Percentiles rank a stretch among this genome's conserved stretches.
phyloP scores from a whole-genome alignment of 2,888 invertebrate species.

The Hololepta plana region DNA sequence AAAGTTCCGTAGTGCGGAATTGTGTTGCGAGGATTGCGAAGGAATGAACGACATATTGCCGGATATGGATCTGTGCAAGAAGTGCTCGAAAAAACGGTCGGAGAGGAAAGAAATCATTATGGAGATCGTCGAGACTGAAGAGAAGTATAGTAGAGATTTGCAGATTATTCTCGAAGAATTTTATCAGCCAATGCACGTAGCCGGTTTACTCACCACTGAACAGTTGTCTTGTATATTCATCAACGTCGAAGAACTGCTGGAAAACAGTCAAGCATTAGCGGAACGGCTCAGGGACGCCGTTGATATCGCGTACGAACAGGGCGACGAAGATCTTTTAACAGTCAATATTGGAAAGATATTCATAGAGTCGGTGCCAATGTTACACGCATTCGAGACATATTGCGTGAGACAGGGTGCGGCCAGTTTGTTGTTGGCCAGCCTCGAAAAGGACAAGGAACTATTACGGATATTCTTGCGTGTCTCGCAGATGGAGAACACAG shows the following conservation, averaged over 20 bases:
- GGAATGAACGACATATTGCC: constrained; percentile 59
- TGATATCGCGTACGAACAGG: constrained; percentile 67
- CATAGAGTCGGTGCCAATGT: constrained; percentile 79
- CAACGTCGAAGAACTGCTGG: constrained; percentile 81
- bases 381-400: constrained; percentile 88
- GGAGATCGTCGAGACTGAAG: constrained; percentile 91
- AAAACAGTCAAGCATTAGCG: constrained; percentile 71
- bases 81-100: constrained; percentile 72
- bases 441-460: constrained; percentile 89
- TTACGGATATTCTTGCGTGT: constrained; percentile 85
- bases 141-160: constrained; percentile 85
- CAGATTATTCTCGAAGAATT: constrained; percentile 87
- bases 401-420: constrained; percentile 83
- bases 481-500: constrained; percentile 91
- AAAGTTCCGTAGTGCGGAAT: too few relatives aligned
- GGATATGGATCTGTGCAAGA: constrained; percentile 72
- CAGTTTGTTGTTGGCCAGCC: constrained; percentile 67
- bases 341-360: constrained; percentile 85
- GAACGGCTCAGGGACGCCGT: constrained; percentile 73
- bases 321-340: constrained; percentile 66
- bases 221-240: constrained; percentile 85
- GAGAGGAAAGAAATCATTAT: constrained; percentile 88
- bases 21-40: constrained; percentile 83
- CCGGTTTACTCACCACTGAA: constrained; percentile 77
- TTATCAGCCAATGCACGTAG: constrained; percentile 83